Conservation (phyloP, 2,888 invertebrate species). For the Noctua pronuba region DNA sequence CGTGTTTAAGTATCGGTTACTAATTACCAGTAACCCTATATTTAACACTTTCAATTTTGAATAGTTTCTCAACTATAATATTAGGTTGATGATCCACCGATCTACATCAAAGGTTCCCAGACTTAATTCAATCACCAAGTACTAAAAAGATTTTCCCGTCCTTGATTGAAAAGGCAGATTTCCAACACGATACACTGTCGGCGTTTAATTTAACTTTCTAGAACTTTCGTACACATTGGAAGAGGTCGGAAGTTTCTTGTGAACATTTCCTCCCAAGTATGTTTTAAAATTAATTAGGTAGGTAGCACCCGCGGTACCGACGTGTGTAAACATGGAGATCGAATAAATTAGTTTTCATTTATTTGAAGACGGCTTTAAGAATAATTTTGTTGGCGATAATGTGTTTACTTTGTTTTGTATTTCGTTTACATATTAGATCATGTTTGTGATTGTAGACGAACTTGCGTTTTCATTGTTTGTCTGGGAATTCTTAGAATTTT, state of each 20-base stretch:
- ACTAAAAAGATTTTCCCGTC: slow-evolving; percentile 13
- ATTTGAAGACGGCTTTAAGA: slow-evolving; percentile 42
- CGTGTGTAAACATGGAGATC: slow-evolving; percentile 51
- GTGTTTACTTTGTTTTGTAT: slow-evolving; percentile 39
- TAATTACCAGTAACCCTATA: too few relatives aligned
- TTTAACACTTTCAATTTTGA: too few relatives aligned
- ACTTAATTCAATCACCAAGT: slow-evolving; percentile 11
- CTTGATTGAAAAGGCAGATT: slow-evolving; percentile 50
- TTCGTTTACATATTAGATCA: slow-evolving; percentile 7
- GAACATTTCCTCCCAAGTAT: slow-evolving; percentile 53
- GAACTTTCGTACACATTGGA: slow-evolving; percentile 58
- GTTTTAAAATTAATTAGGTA: slow-evolving; percentile 65
- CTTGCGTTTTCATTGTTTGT: slow-evolving; percentile 22
- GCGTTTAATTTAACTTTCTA: slow-evolving; percentile 71
- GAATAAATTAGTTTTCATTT: slow-evolving; percentile 56
- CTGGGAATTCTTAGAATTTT: slow-evolving; percentile 13
- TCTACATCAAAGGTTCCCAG: background rate
- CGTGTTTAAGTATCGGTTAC: too few relatives aligned
- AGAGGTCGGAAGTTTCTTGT: slow-evolving; percentile 57
- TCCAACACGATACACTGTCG: slow-evolving; percentile 60
- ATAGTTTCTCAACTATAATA: too few relatives aligned
- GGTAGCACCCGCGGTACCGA: slow-evolving; percentile 25
- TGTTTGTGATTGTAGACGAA: slow-evolving; percentile 20
- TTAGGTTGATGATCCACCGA: background rate
- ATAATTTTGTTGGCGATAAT: slow-evolving; percentile 36